These are phyloP conservation scores for Heteromormyrus szaboi DNA, from an alignment of 2,797 vertebrate species.

Conservation along the genomic window DNA sequence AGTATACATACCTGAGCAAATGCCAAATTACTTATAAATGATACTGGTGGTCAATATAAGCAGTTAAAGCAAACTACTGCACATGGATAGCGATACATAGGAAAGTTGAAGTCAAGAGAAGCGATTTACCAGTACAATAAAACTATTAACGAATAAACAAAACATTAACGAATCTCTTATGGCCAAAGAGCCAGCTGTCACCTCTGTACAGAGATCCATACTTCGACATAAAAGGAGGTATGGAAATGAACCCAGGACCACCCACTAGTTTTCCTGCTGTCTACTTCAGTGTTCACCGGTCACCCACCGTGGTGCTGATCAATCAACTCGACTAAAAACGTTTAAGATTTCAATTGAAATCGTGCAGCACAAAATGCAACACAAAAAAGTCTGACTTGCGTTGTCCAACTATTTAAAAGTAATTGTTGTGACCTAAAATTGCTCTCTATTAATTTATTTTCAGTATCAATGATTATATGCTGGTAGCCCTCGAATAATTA, in stretches of 20 bases:
- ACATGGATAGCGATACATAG: not conserved
- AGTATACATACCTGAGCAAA: not conserved
- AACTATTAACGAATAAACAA: not conserved
- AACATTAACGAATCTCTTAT: not conserved
- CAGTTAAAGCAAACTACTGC: not conserved
- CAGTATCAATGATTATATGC: not conserved
- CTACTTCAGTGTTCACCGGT: not conserved
- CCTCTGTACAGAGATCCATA: not conserved
- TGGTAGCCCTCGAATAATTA: not conserved
- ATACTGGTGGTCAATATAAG: not conserved
- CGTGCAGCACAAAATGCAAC: not conserved
- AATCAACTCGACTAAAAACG: not conserved
- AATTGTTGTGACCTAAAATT: not conserved
- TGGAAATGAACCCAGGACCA: not conserved
- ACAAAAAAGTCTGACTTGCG: not conserved
- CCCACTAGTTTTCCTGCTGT: not conserved
- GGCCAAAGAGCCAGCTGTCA: not conserved
- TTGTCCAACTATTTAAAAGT: not conserved
- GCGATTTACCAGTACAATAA: not conserved
- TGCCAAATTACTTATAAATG: not conserved
- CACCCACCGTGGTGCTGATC: not conserved
- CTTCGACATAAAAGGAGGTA: not conserved
- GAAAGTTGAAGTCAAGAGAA: not conserved
- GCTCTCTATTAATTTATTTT: not conserved
- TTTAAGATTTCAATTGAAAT: not conserved